Percentiles rank a stretch among this genome's conserved stretches.
These are phyloP conservation scores for Mallotus villosus DNA, from an alignment of 2,797 vertebrate species.

Conservation along the genomic window DNA sequence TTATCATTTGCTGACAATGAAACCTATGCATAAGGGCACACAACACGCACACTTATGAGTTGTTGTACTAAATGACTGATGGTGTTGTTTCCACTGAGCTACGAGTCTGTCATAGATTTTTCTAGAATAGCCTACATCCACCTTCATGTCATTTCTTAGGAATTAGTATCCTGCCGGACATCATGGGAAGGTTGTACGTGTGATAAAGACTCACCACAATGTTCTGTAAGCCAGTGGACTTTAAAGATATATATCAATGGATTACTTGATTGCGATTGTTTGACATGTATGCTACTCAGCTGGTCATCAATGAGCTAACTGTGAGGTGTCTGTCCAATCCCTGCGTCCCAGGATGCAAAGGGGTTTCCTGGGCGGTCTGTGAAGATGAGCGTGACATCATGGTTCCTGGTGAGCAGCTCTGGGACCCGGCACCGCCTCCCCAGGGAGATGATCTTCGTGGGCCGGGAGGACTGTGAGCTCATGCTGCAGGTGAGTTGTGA, in stretches of 20 bases:
- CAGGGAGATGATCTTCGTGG: conserved; percentile 97
- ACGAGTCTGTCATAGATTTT: not conserved
- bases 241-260: not conserved
- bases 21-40: not conserved
- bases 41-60: not conserved
- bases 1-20: not conserved
- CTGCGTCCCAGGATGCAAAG: conserved; percentile 68
- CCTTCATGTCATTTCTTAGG: not conserved
- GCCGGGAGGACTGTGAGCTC: conserved; percentile 95
- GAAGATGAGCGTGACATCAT: conserved; percentile 98
- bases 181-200: not conserved
- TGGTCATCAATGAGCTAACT: not conserved
- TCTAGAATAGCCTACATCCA: too few species aligned
- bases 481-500: conserved; percentile 87
- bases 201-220: not conserved
- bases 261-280: not conserved
- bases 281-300: not conserved
- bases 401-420: conserved; percentile 98
- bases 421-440: conserved; percentile 93
- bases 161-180: not conserved
- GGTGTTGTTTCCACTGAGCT: not conserved
- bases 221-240: not conserved
- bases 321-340: not conserved
- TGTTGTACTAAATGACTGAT: not conserved
- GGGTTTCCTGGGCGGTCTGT: conserved; percentile 53